Evolutionary conservation across 2,797 vertebrate genomes (phyloP).

Genomic region (Sebastes hubbsi): DNA sequence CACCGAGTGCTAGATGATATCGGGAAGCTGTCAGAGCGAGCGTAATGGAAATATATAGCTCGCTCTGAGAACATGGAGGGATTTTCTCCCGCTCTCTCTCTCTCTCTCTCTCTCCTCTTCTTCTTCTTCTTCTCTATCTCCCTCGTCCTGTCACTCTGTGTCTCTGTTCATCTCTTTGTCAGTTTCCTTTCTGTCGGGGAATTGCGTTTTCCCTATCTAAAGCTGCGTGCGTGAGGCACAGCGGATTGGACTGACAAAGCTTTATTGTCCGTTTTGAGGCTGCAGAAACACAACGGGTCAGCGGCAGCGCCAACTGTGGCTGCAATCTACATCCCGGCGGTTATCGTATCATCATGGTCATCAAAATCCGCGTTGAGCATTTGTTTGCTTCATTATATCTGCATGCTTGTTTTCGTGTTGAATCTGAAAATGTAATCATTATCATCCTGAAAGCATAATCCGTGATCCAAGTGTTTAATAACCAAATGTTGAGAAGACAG

Average conservation of each 20-base stretch:
- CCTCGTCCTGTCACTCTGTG: conserved; percentile 8
- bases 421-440: background rate
- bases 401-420: background rate
- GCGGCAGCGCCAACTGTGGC: background rate
- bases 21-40: conserved; percentile 58
- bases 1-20: conserved; percentile 53
- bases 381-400: background rate
- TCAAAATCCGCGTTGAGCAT: background rate
- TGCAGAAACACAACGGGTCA: conserved; percentile 5
- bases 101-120: no score
- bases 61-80: conserved; percentile 19
- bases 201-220: conserved; percentile 41
- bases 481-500: background rate
- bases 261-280: conserved; percentile 45
- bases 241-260: conserved; percentile 35
- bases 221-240: background rate
- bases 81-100: background rate
- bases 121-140: background rate
- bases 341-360: background rate
- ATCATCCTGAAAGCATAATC: background rate
- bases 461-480: background rate
- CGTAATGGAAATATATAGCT: conserved; percentile 65
- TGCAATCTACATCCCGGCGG: background rate
- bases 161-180: conserved; percentile 23
- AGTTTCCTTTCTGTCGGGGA: conserved; percentile 19